Evolutionary conservation across 2,888 invertebrate genomes (phyloP).

Genomic region (Machimus atricapillus): DNA sequence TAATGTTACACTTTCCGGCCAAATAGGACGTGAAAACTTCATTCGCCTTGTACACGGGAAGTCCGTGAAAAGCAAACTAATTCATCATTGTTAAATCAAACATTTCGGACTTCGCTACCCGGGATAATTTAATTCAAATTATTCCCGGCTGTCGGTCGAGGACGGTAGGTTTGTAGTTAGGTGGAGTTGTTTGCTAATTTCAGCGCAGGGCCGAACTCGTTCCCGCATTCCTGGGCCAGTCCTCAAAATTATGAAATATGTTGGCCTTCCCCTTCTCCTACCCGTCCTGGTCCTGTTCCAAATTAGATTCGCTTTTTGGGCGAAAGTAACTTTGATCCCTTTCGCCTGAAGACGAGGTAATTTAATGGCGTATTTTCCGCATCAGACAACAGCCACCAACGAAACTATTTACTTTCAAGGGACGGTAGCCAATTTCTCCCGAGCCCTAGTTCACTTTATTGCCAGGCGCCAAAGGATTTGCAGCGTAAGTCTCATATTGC

Average conservation of each 20-base stretch:
- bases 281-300: background rate
- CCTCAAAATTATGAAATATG: background rate
- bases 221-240: background rate
- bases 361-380: background rate
- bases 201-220: background rate
- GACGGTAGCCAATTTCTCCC: background rate
- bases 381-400: background rate
- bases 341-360: background rate
- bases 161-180: background rate
- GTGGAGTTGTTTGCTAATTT: background rate
- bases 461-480: background rate
- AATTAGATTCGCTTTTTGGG: background rate
- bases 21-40: background rate
- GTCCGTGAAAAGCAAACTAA: background rate
- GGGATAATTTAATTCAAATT: background rate
- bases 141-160: background rate
- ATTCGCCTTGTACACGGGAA: background rate
- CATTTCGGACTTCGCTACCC: background rate
- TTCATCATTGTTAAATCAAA: conserved; percentile 12
- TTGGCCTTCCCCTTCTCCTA: background rate
- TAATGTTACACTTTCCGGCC: background rate
- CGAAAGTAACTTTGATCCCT: background rate
- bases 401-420: background rate
- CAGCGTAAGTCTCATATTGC: background rate
- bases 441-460: background rate